Base-by-base conservation (phyloP, 2,113 vertebrate species). In the Scortum barcoo region DNA sequence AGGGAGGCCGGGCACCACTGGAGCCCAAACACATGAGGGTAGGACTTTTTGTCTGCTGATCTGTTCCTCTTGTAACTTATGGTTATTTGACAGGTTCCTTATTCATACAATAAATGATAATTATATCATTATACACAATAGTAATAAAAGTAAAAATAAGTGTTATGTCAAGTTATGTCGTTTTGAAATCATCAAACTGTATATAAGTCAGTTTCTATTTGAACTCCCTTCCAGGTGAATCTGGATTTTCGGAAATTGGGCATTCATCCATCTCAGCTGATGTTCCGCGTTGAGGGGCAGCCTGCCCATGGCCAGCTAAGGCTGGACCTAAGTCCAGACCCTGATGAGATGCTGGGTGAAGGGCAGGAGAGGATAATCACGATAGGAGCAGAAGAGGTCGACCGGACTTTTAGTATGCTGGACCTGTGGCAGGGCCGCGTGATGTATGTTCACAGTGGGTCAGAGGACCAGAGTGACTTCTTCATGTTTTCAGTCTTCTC, bases 361-460 rank as follows among this genome's bases (percentile, higher is more conserved):
- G 81, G 10, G 0, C 77, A 79, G 69, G 70, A 85, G 44, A 81
- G 42, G 30, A 83, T 42, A 0, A 30, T 85, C 4, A 54, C 46
- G 0, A 51, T 63, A 10, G 86, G 73, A 73, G 44, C 22, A 9
- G 80, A 90, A 26, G 78, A 91, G 26, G 86, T 88, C 1, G 87
- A 95, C 26, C 85, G 87, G 56, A 92, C 71, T 3, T 99, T 99
- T 87, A 96, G 94, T 44, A 50, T 97, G 90, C 90, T 96, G 65
- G 97, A 98, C 8, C 81, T 98, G 17, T 92, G 88, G 94, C 95
- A 95, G 81, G 94, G 93, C 3, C 93, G 94, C 62, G 89, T 98
- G 65, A 93, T 95, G 26, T 99, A 98, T 20, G 58, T 96, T 77
- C 97, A 97, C 63, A 92, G 96, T 48, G 96, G 96, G 44, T 97